phyloP scores from a whole-genome alignment of 2,113 vertebrate species.

The Alethe diademata region DNA sequence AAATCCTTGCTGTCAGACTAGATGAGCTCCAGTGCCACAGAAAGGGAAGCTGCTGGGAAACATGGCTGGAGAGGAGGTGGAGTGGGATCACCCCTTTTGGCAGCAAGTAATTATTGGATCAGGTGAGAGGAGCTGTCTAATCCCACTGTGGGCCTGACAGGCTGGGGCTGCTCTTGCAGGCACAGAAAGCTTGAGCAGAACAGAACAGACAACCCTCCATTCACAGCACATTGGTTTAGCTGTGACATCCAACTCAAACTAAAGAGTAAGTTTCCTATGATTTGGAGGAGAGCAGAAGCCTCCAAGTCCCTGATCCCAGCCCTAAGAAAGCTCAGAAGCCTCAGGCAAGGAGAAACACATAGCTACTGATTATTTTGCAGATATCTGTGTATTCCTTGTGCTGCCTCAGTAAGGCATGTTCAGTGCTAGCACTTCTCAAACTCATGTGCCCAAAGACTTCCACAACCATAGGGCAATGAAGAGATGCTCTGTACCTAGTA shows the following conservation, averaged over 20 bases:
- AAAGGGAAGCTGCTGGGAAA: not conserved
- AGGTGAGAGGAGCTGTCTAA: not conserved
- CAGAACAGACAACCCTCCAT: not conserved
- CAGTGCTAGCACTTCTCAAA: not conserved
- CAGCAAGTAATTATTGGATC: not conserved
- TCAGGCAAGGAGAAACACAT: not conserved
- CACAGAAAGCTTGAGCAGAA: not conserved
- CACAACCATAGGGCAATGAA: accelerated
- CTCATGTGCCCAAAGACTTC: accelerated
- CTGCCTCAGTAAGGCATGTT: not conserved
- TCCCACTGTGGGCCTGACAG: not conserved
- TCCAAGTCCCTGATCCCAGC: not conserved
- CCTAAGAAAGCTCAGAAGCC: not conserved
- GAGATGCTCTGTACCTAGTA: not conserved
- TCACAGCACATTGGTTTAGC: accelerated
- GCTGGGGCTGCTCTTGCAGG: not conserved
- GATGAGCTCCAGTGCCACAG: not conserved
- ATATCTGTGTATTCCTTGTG: not conserved
- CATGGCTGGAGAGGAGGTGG: not conserved
- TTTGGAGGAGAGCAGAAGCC: not conserved
- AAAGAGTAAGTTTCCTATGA: not conserved
- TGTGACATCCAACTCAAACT: not conserved
- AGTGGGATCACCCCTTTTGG: not conserved
- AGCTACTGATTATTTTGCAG: not conserved
- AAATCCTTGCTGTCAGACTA: not conserved